Conservation (phyloP, 2,888 invertebrate genomes). For the Pollenia labialis region DNA sequence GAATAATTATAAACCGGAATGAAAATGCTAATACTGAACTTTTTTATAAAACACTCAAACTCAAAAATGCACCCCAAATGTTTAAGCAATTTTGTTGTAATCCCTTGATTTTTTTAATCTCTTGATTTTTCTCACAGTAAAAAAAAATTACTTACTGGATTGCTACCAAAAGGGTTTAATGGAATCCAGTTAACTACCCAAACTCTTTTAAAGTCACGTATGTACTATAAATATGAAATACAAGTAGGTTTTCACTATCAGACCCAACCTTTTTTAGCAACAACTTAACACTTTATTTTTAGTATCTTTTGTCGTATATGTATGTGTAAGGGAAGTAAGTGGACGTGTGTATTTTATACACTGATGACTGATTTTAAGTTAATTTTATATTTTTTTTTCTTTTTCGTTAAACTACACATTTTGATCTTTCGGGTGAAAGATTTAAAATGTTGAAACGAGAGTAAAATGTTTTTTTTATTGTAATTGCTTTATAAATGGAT, state of each 20-base stretch:
- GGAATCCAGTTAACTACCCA: slow-evolving; percentile 7
- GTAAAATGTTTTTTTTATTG: slow-evolving; percentile 13
- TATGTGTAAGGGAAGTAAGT: not conserved
- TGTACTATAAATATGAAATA: not conserved
- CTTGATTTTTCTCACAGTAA: not conserved
- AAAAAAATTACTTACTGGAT: slow-evolving; percentile 5
- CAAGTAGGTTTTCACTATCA: not conserved
- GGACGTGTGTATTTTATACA: slow-evolving; percentile 12
- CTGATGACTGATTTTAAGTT: slow-evolving; percentile 29
- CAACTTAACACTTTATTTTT: not conserved
- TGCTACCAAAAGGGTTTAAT: not conserved
- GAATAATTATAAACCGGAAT: too few species aligned
- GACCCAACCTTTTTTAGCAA: not conserved
- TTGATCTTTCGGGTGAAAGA: not conserved
- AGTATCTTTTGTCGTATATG: not conserved
- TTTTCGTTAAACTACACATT: not conserved
- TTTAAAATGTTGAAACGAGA: slow-evolving; percentile 24
- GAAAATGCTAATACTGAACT: too few species aligned
- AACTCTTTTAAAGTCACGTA: slow-evolving; percentile 1
- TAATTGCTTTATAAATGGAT: slow-evolving; percentile 68
- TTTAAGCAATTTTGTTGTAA: not conserved
- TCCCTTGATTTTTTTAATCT: not conserved
- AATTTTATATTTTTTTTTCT: not conserved
- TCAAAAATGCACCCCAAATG: not conserved
- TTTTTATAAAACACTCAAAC: too few species aligned